phyloP scores from a whole-genome alignment of 2,888 invertebrate species.

The Ichneumoninae sp. region DNA sequence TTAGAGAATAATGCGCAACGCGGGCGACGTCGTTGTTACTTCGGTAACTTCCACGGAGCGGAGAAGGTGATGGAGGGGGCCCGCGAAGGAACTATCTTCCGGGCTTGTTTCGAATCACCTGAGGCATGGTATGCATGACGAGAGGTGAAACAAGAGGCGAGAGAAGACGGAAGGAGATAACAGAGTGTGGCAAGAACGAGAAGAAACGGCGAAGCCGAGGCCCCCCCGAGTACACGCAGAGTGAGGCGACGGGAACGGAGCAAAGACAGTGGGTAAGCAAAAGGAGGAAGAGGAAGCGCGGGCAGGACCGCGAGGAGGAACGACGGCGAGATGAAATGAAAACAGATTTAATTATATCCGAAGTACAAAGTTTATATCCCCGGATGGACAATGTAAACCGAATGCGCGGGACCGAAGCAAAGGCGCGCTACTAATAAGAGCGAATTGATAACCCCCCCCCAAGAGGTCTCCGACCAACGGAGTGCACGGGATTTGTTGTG shows the following conservation, averaged over 20 bases:
- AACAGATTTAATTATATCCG: slow-evolving; percentile 63
- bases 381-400: slow-evolving; percentile 30
- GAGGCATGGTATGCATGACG: slow-evolving; percentile 34
- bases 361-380: slow-evolving; percentile 51
- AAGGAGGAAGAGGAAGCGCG: slow-evolving; percentile 22
- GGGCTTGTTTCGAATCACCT: slow-evolving; percentile 48
- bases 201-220: slow-evolving; percentile 13
- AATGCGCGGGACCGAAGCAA: slow-evolving; percentile 18
- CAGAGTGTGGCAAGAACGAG: slow-evolving; percentile 9
- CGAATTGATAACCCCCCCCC: slow-evolving; percentile 36
- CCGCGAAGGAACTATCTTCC: slow-evolving; percentile 25
- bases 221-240: neutral
- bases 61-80: neutral
- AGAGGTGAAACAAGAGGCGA: slow-evolving; percentile 37
- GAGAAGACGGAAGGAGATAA: slow-evolving; percentile 13
- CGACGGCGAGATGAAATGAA: slow-evolving; percentile 61
- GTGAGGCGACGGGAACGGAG: slow-evolving; percentile 26
- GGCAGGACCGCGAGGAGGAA: slow-evolving; percentile 18
- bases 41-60: slow-evolving; percentile 28
- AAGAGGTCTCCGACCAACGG: slow-evolving; percentile 1
- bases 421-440: slow-evolving; percentile 38
- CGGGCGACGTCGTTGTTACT: slow-evolving; percentile 41
- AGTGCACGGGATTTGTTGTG: neutral
- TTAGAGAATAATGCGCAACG: slow-evolving; percentile 29
- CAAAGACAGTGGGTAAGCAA: slow-evolving; percentile 32